Evolutionary conservation across 2,113 vertebrate species (phyloP).

Genomic region (Tonatia bakeri): DNA sequence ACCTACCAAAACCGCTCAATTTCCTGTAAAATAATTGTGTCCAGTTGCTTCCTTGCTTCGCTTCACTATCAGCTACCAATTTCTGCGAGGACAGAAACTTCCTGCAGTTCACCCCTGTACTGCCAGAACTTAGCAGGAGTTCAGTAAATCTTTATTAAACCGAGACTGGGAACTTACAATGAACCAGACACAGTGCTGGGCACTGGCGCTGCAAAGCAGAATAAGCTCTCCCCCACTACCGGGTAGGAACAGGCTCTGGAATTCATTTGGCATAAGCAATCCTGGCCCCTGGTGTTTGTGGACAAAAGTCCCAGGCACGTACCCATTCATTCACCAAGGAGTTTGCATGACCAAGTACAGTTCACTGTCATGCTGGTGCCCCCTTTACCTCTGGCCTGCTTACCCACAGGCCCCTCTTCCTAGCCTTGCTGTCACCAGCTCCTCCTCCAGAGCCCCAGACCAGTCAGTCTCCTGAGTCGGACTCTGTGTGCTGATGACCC

Average conservation of each 20-base stretch:
- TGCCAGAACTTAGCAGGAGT: not conserved
- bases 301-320: not conserved
- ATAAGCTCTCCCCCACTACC: too few species aligned
- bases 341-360: not conserved
- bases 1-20: not conserved
- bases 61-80: not conserved
- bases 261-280: not conserved
- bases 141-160: not conserved
- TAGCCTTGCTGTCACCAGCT: not conserved
- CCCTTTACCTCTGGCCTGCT: not conserved
- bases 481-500: too few species aligned
- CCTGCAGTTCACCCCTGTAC: not conserved
- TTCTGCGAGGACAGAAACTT: not conserved
- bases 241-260: not conserved
- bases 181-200: not conserved
- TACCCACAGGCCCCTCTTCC: not conserved
- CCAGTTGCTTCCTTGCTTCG: not conserved
- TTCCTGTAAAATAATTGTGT: not conserved
- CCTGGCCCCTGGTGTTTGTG: not conserved
- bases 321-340: fast-evolving
- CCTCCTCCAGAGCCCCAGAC: not conserved
- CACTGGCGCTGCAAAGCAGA: not conserved
- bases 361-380: too few species aligned
- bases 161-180: not conserved
- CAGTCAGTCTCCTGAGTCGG: not conserved